phyloP scores from a whole-genome alignment of 2,888 invertebrate genomes.

The Emmelina monodactyla region DNA sequence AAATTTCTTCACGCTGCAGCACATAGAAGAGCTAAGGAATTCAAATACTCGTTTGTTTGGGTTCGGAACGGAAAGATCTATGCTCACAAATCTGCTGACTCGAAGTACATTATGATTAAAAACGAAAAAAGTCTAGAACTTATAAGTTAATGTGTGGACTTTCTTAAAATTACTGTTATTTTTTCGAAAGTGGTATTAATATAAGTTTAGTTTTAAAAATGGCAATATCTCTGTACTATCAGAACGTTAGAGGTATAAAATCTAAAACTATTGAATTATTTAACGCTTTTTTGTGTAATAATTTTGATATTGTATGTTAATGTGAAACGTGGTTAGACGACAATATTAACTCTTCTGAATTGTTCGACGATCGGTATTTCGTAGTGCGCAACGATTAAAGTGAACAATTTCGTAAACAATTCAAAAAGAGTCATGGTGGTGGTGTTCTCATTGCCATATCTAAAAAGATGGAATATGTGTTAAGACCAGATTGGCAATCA shows the following conservation, averaged over 20 bases:
- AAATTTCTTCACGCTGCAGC: not conserved
- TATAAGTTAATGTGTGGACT: not conserved
- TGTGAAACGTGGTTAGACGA: not conserved
- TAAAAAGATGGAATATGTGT: not conserved
- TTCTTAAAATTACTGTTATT: not conserved
- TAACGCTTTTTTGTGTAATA: not conserved
- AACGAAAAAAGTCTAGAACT: not conserved
- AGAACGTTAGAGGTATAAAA: not conserved
- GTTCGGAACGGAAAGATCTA: not conserved
- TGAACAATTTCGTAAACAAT: too few species aligned
- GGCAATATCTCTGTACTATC: not conserved
- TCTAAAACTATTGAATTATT: too few species aligned
- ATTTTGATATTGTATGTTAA: not conserved
- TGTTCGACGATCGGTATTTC: not conserved
- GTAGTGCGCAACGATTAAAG: too few species aligned
- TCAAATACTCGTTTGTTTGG: not conserved
- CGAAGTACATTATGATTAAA: not conserved
- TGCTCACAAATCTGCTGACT: not conserved
- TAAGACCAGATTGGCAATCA: not conserved
- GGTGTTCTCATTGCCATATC: constrained; percentile 1
- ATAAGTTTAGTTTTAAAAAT: too few species aligned
- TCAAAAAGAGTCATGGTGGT: not conserved
- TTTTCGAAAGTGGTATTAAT: not conserved
- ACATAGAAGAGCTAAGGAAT: not conserved
- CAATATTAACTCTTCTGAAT: not conserved